phyloP scores from a whole-genome alignment of 1,140 invertebrate species.

The Leptinotarsa lineolata region DNA sequence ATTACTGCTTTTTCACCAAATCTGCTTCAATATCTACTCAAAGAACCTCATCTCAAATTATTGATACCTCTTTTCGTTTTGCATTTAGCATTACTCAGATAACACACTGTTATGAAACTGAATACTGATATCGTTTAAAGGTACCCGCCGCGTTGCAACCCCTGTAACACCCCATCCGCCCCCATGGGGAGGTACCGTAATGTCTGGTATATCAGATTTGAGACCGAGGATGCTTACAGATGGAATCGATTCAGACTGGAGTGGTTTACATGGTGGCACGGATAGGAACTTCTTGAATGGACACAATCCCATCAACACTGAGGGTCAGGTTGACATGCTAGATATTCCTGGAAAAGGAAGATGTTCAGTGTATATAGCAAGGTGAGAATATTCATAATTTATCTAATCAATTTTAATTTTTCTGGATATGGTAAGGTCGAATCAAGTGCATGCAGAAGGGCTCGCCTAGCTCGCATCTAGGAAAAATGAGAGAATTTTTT shows the following conservation, averaged over 20 bases:
- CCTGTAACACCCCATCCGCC: slow-evolving; percentile 66
- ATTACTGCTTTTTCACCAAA: too few relatives aligned
- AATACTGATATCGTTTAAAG: slow-evolving; percentile 29
- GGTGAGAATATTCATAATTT: slow-evolving; percentile 50
- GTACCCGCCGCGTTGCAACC: slow-evolving; percentile 63
- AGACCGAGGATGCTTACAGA: slow-evolving; percentile 52
- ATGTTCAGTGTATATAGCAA: slow-evolving; percentile 90
- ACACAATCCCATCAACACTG: slow-evolving; percentile 53
- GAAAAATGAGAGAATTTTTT: too few relatives aligned
- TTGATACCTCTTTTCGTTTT: not conserved
- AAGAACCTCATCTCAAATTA: too few relatives aligned
- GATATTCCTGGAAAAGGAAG: slow-evolving; percentile 91
- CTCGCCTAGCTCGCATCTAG: too few relatives aligned
- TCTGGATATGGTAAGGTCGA: too few relatives aligned
- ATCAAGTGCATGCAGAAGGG: too few relatives aligned
- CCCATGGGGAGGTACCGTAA: slow-evolving; percentile 61
- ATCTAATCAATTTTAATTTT: not conserved
- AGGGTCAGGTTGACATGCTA: slow-evolving; percentile 83
- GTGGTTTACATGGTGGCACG: slow-evolving; percentile 59
- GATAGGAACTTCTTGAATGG: slow-evolving; percentile 61
- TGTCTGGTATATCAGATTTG: slow-evolving; percentile 48
- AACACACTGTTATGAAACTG: not conserved
- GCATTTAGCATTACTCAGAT: not conserved
- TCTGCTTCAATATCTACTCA: too few relatives aligned
- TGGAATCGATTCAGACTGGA: slow-evolving; percentile 66